Percentiles rank a stretch among this genome's conserved stretches.
Conservation (phyloP, 35 echinoderm and acorn worm genomes). For the Lytechinus variegatus region DNA sequence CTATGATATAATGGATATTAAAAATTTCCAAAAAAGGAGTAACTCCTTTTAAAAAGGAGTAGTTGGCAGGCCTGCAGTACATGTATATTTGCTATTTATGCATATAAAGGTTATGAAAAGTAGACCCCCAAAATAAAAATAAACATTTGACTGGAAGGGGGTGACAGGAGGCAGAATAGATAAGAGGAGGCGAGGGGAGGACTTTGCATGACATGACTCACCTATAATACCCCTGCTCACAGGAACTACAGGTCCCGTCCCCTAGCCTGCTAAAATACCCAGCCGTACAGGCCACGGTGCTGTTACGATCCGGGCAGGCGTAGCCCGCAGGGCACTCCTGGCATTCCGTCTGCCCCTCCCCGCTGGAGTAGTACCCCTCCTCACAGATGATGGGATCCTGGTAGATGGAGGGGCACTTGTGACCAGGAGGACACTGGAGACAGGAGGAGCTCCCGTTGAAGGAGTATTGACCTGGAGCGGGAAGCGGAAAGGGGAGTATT, state of each 20-base stretch:
- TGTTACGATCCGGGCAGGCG: slow-evolving; percentile 80
- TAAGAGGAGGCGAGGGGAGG: no score
- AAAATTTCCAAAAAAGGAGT: no score
- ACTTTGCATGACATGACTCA: slow-evolving; percentile 19
- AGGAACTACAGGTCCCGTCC: slow-evolving; percentile 74
- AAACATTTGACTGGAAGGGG: no score
- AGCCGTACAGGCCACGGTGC: slow-evolving; percentile 62
- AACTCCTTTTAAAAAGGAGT: no score
- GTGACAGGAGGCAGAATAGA: not conserved
- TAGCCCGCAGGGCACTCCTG: slow-evolving; percentile 76
- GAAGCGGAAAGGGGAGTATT: not conserved
- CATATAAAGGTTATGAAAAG: no score
- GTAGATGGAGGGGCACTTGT: slow-evolving; percentile 86
- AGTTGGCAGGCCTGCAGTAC: no score
- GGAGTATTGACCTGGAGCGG: slow-evolving; percentile 72
- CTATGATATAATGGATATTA: no score
- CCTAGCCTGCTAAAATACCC: slow-evolving; percentile 77
- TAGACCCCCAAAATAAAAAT: no score
- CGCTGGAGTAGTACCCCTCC: slow-evolving; percentile 84
- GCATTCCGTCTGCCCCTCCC: slow-evolving; percentile 76
- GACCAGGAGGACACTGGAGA: slow-evolving; percentile 71
- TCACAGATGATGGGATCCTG: slow-evolving; percentile 79
- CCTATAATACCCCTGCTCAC: slow-evolving; percentile 90
- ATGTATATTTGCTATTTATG: no score
- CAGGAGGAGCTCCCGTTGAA: slow-evolving; percentile 84